Base-by-base conservation (phyloP, 2,888 invertebrate species). In the Cosmopolites sordidus region DNA sequence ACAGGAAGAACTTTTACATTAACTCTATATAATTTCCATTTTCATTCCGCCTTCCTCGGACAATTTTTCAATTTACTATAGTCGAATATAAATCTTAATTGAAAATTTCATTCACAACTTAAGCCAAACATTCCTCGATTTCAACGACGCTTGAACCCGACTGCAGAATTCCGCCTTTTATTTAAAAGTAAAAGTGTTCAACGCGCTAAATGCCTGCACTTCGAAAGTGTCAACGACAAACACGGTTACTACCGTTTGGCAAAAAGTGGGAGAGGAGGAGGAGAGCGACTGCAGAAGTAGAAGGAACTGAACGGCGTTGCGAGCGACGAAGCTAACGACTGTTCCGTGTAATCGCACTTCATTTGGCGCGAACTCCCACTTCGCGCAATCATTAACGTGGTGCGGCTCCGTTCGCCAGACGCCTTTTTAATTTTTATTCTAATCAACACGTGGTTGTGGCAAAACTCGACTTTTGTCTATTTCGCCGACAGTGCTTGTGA, bases 391-490 rank as follows among this genome's bases (percentile, higher is more conserved):
- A 33, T 33, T 33, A 33, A 33, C n/a, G n/a, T 4, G 12, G n/a
- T 12, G 33, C 11, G 11, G 33, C 27, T 16, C 39, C 43, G 27
- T 48, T 16, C 17, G 11, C 22, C 1, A 37, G 18, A 16, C 15
- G 15, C 18, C 27, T 29, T 17, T 37, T 42, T 16, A 12, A 17
- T 37, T 45, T 12, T 41, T 27, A 51, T 43, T 42, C n/a, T 44
- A 42, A 46, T 47, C 50, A 55, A 51, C 54, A 55, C 54, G 54
- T 55, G 54, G 50, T 55, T 33, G 33, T 33, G 33, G 33, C 33
- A 33, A 33, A 33, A 33, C 33, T 33, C n/a, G 33, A 33, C n/a
- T 33, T 12, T 33, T 33, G 33, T 33, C 33, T 33, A 33, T 33
- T 11, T 33, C 33, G n/a, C 33, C 33, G 33, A 22, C 22, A 22